Percentiles rank a stretch among this genome's conserved stretches.
phyloP scores from a whole-genome alignment of 1,140 invertebrate species.

The Thrips palmi region DNA sequence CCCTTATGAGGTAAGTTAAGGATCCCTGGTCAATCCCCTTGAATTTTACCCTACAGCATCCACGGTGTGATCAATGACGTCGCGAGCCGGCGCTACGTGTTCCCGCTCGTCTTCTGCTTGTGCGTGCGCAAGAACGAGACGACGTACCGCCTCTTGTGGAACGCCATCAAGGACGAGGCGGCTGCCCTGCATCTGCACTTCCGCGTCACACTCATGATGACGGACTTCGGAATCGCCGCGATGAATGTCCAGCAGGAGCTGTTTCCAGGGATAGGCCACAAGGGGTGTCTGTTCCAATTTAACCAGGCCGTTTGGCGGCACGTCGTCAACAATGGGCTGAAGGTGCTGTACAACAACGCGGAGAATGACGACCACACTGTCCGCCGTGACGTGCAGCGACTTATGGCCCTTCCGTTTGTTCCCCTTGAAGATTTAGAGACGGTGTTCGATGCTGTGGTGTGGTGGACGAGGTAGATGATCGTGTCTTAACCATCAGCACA shows the following conservation, averaged over 20 bases:
- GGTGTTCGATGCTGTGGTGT: background rate
- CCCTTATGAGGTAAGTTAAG: too few relatives aligned
- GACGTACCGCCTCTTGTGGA: background rate
- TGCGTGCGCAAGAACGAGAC: background rate
- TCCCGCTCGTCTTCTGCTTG: background rate
- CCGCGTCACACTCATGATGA: background rate
- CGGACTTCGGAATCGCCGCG: background rate
- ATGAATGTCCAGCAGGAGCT: background rate
- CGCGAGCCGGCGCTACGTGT: too few relatives aligned
- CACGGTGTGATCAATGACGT: too few relatives aligned
- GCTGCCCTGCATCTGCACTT: background rate
- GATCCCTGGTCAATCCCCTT: too few relatives aligned
- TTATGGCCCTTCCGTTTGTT: background rate
- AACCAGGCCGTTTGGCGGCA: background rate
- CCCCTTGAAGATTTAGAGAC: background rate
- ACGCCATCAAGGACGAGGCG: background rate
- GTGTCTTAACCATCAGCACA: too few relatives aligned
- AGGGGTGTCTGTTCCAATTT: background rate
- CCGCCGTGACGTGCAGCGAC: background rate
- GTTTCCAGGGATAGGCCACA: background rate
- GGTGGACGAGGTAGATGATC: background rate
- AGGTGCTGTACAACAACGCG: background rate
- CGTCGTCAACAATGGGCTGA: background rate
- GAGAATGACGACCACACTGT: background rate
- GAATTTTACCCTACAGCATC: too few relatives aligned